Base-by-base conservation (phyloP, 1,140 invertebrate genomes). In the Musca domestica region DNA sequence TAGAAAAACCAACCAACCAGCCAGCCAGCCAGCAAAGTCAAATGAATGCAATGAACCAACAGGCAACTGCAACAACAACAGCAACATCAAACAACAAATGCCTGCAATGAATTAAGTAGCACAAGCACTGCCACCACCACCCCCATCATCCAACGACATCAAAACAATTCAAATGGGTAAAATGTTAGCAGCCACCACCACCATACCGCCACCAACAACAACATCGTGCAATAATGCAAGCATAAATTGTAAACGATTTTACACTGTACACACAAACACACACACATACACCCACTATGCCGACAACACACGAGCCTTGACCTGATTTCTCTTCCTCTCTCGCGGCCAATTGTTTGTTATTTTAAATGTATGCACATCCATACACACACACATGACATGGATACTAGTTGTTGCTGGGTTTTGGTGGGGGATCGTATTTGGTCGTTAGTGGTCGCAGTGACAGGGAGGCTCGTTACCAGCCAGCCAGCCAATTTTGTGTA, bases 271-370 rank as follows among this genome's bases (percentile, higher is more conserved):
- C 15, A 15, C 54, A 52, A 10, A 22, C 49, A 58, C 23, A 58
- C 15, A 17, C 2, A 30, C 25, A 58, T 5, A 41, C 51, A 47
- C 41, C 23, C 15, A 34, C 25, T 58, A 70, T 65, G 68, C 75
- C 77, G 77, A 77, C 77, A 78, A 70, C 58, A 74, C 77, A 76
- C 77, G 80, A 80, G 77, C 77, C 77, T 80, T 80, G 77, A 80
- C 77, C 77, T 80, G 77, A 80, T 80, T 80, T 80, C 78, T 80
- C 78, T 80, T 80, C 78, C 78, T 80, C 78, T 80, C 78, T 61
- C 63, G 63, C 49, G 54, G 67, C 67, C 63, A 68, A 49, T 64
- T 52, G 67, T 68, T 67, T 51, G 48, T 64, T 63, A 19, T 64
- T 64, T 15, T 20, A 41, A 20, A 30, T 27, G 65, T 27, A 51